Evolutionary conservation across 2,888 invertebrate species (phyloP).

Genomic region (Mylabris sibirica): DNA sequence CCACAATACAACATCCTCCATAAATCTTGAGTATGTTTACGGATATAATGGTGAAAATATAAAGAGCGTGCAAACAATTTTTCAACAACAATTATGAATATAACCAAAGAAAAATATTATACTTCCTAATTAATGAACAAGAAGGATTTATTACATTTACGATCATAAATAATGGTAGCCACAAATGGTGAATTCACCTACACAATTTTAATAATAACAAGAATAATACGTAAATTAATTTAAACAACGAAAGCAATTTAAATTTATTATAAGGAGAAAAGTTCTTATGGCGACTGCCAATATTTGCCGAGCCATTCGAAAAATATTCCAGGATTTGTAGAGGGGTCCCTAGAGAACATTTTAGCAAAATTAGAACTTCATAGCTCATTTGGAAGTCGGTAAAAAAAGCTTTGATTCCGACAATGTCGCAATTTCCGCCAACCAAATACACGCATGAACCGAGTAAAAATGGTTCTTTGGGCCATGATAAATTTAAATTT

Average conservation of each 20-base stretch:
- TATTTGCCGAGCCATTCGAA: too few species aligned
- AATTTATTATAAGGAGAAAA: too few species aligned
- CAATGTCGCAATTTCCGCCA: too few species aligned
- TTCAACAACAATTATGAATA: constrained; percentile 16
- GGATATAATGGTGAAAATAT: background rate
- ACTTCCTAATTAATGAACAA: constrained; percentile 46
- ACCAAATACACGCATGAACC: too few species aligned
- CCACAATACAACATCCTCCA: background rate
- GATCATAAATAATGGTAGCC: constrained; percentile 54
- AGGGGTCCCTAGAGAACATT: too few species aligned
- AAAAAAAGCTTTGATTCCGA: too few species aligned
- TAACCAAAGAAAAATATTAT: constrained; percentile 16
- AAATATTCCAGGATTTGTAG: too few species aligned
- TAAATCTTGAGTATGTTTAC: background rate
- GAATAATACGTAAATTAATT: constrained; percentile 52
- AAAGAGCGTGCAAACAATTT: background rate
- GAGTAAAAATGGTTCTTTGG: too few species aligned
- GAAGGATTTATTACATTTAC: constrained; percentile 49
- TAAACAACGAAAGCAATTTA: constrained; percentile 39
- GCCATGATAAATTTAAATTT: too few species aligned
- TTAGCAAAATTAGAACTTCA: too few species aligned
- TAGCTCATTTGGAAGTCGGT: too few species aligned
- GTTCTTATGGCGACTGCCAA: too few species aligned
- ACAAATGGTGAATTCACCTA: constrained; percentile 54
- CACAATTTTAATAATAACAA: constrained; percentile 51